Evolutionary conservation across 2,888 invertebrate species (phyloP).

Genomic region (Kuschelorhynchus macadamiae): DNA sequence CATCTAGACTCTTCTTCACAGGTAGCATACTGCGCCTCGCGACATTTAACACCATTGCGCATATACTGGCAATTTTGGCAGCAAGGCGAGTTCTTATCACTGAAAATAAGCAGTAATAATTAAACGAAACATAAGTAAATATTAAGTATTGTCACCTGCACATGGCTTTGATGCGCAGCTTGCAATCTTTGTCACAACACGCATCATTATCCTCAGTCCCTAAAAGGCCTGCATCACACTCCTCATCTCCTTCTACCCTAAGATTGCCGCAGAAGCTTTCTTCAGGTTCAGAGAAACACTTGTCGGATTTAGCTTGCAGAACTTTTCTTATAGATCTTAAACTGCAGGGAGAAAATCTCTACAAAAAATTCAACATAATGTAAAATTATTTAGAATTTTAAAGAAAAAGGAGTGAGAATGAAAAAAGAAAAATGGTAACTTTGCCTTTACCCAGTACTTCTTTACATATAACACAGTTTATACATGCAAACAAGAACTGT

Average conservation of each 20-base stretch:
- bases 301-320: slow-evolving; percentile 90
- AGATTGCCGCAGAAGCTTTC: slow-evolving; percentile 97
- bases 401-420: neutral
- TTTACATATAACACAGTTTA: neutral
- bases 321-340: slow-evolving; percentile 93
- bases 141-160: slow-evolving; percentile 77
- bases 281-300: slow-evolving; percentile 94
- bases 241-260: slow-evolving; percentile 94
- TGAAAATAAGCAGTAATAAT: too few relatives aligned
- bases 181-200: slow-evolving; percentile 95
- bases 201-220: slow-evolving; percentile 94
- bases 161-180: slow-evolving; percentile 87
- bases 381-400: neutral
- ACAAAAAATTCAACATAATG: slow-evolving; percentile 58
- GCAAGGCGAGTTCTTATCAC: slow-evolving; percentile 97
- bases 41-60: slow-evolving; percentile 85
- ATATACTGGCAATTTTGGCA: slow-evolving; percentile 93
- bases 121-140: neutral
- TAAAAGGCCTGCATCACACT: slow-evolving; percentile 95
- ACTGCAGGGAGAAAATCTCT: slow-evolving; percentile 97
- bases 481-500: too few relatives aligned
- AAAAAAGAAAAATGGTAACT: neutral
- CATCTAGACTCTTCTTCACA: slow-evolving; percentile 94
- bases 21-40: slow-evolving; percentile 91
- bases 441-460: neutral